A percentile compares a stretch with the other conserved stretches of the same genome.
Conservation (phyloP, 2,113 vertebrate species). For the Myotis lucifugus region DNA sequence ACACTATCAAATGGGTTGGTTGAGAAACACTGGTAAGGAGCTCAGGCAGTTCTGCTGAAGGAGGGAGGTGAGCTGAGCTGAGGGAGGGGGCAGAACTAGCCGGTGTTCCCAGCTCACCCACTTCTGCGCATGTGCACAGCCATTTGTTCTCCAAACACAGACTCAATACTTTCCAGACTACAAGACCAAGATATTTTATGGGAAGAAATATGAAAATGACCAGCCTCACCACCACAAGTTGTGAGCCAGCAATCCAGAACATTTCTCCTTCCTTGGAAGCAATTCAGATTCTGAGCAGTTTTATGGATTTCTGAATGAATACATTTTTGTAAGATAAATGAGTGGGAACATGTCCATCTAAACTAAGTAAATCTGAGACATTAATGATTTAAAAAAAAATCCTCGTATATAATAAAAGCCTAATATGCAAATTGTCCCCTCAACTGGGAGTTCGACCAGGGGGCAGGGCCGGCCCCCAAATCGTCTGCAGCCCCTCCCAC, state of each 20-base stretch:
- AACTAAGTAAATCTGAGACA: background rate
- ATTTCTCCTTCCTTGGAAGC: slow-evolving; percentile 26
- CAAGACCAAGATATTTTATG: slow-evolving; percentile 21
- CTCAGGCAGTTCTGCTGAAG: background rate
- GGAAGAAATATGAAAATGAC: slow-evolving; percentile 4
- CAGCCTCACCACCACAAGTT: background rate
- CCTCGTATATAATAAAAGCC: no score
- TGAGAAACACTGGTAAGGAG: background rate
- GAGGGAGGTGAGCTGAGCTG: background rate
- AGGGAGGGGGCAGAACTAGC: accelerated
- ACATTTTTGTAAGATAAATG: slow-evolving; percentile 29
- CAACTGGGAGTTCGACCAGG: no score
- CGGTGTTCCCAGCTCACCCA: background rate
- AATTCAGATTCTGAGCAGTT: slow-evolving; percentile 44
- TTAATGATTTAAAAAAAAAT: background rate
- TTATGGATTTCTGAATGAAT: slow-evolving; percentile 54
- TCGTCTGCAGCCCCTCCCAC: no score
- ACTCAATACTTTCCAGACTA: background rate
- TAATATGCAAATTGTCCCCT: no score
- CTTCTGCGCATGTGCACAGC: no score
- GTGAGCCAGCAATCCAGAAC: background rate
- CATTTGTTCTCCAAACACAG: background rate
- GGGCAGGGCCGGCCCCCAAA: no score
- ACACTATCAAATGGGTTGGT: background rate
- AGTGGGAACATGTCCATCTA: background rate